phyloP scores from a whole-genome alignment of 1,140 invertebrate species.

The Sipha flava region DNA sequence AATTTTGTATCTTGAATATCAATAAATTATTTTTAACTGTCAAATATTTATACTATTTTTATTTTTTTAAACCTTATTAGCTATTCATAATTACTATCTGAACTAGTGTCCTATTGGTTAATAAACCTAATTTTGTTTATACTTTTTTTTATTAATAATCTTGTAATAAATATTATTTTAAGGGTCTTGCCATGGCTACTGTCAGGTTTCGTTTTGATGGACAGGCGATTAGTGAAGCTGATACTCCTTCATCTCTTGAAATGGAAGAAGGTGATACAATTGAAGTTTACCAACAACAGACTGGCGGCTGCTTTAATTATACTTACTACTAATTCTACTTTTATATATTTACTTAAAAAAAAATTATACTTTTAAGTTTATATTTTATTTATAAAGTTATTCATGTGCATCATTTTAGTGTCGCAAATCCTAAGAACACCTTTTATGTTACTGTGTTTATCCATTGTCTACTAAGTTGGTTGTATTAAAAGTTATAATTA shows the following conservation, averaged over 20 bases:
- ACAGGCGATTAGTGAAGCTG: constrained; percentile 86
- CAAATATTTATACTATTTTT: too few species aligned
- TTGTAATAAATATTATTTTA: too few species aligned
- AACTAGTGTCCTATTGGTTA: too few species aligned
- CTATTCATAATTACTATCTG: too few species aligned
- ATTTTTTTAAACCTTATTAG: too few species aligned
- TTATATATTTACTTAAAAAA: neutral
- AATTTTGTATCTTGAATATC: too few species aligned
- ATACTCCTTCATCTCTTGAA: constrained; percentile 78
- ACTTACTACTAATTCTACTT: constrained; percentile 7
- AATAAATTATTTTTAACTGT: too few species aligned
- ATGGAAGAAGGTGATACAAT: constrained; percentile 95
- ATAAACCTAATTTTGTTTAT: too few species aligned
- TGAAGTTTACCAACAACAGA: constrained; percentile 91
- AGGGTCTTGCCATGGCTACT: constrained; percentile 76
- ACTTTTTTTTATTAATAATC: too few species aligned
- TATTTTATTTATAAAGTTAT: neutral
- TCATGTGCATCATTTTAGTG: neutral
- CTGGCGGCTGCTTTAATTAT: constrained; percentile 53
- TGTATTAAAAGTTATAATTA: neutral
- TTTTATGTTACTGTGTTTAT: neutral
- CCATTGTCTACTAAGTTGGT: neutral
- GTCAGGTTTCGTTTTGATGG: constrained; percentile 90
- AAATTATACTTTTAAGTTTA: neutral
- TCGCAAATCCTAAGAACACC: neutral